Evolutionary conservation across 2,888 invertebrate species (phyloP), one percentile per base, ranked within the genome.

Genomic region (Nymphalis c-album): DNA sequence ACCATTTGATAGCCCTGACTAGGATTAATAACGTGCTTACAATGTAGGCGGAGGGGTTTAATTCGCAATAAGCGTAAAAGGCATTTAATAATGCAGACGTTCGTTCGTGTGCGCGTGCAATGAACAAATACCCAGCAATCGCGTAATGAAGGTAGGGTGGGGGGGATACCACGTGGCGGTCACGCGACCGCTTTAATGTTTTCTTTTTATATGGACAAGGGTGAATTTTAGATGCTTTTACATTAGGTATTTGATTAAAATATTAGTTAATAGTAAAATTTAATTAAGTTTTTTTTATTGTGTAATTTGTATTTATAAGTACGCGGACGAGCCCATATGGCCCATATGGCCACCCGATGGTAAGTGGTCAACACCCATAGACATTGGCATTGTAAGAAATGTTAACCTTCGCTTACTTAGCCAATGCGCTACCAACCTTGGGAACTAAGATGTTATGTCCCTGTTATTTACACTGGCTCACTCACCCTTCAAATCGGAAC

Each of bases 1-100:
- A 67, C 70, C 64, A 72, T 73, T 78, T 78, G 77, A 83, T 82
- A 80, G 73, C 76, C 78, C 76, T 77, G 77, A 75, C 73, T 73
- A 71, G 74, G 81, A 87, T 89, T 89, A 88, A 88, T 86, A 85
- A 84, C 82, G 81, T 85, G 77, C 79, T 78, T 79, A 77, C 78
- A 79, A 82, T 74, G 67, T 65, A 68, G 77, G 77, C 77, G 79
- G 80, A 82, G 87, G 84, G 80, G 76, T 75, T 89, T 85, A 88
- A 86, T 84, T 90, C 76, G 87, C 90, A 90, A 91, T 91, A 91
- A 91, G 89, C 88, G 86, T 92, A 89, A 91, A 92, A 91, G 92
- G 90, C 92, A 91, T 92, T 92, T 92, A 92, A 91, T 92, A 91
- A 92, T 92, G 90, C 90, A 92, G 85, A 87, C 90, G 88, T 88